Evolutionary conservation across 2,797 vertebrate species (phyloP), one percentile per base, ranked within the genome.

Genomic region (Odontamblyopus rebecca): DNA sequence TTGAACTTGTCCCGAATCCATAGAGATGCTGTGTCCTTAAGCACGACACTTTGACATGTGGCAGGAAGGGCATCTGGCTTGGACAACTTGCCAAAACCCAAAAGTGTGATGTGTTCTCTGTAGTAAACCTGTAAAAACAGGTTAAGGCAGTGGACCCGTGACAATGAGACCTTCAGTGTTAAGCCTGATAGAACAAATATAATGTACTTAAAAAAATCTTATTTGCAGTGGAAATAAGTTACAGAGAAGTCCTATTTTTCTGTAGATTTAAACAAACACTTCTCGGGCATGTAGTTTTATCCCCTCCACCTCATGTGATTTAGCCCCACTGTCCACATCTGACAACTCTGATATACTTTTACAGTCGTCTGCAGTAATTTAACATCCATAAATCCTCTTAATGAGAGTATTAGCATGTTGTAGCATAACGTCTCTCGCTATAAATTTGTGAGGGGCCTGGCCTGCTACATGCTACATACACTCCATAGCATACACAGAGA

Each of bases 341-440:
- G 56, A 65, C 63, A 67, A 72, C 76, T 73, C 29, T 61, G 41
- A 50, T 80, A 70, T 51, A 50, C 64, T 29, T 26, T 60, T 64
- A 64, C 57, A 63, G 60, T 26, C 44, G 73, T 65, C 61, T 6
- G 65, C 35, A 61, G 30, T 13, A 67, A 69, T 74, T 63, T 68
- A 77, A 73, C 32, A 61, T 53, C 69, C 73, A 74, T 68, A 84
- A 78, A 82, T 84, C 78, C 67, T 48, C 69, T 50, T 70, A 74
- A 83, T 73, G 64, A 81, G 79, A 53, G 54, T 38, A 11, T 56
- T 19, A 50, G n/a, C 56, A 59, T 68, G 62, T 19, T 26, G 63
- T 29, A 50, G 57, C 48, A 69, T 74, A 69, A 44, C 27, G 41
- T 50, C 6, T 50, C 23, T 30, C 23, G 29, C 66, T 53, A 67